Base-by-base conservation (phyloP, 2,113 vertebrate genomes). In the Mustela lutreola region DNA sequence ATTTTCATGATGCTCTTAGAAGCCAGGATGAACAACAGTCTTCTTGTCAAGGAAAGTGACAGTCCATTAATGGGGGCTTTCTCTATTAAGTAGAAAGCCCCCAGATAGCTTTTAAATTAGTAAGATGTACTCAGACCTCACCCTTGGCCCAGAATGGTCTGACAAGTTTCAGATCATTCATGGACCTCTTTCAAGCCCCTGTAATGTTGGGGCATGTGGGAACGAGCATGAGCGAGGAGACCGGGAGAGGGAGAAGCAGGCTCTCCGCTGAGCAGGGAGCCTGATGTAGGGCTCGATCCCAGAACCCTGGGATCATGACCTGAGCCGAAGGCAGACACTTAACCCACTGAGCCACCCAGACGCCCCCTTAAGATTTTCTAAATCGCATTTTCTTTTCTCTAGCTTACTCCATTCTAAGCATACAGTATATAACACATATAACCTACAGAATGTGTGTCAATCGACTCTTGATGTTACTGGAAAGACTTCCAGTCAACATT, bases 61-160 rank as follows among this genome's bases (percentile, higher is more conserved):
- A 90, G 58, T 58, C 89, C 94, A 95, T 60, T 97, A 71, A 95
- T 83, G 85, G 97, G 26, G 5, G 4, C 73, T 97, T 96, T 95
- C 53, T 89, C 81, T 78, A 93, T 62, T 91, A 91, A 97, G 31
- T 75, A 83, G 58, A 84, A 91, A 81, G 36, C 26, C 78, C n/a
- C 26, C 56, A 70, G 60, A 62, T 67, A 73, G 67, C 62, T 89
- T 95, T 85, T 78, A 33, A 91, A 42, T 96, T 60, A 97, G 15
- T 79, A 39, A 82, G 65, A 96, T n/a, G 31, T 65, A 70, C 45
- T 89, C n/a, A 89, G 87, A 71, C 45, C 39, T 97, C 36, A 56
- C 31, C 42, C 5, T 62, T 28, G 63, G 4, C 21, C 62, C 73
- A 97, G 85, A 89, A 81, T 2, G 33, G 9, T 83, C 63, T 56